Base-by-base conservation (phyloP, 2,888 invertebrate species). In the Leptinotarsa tumamoca region DNA sequence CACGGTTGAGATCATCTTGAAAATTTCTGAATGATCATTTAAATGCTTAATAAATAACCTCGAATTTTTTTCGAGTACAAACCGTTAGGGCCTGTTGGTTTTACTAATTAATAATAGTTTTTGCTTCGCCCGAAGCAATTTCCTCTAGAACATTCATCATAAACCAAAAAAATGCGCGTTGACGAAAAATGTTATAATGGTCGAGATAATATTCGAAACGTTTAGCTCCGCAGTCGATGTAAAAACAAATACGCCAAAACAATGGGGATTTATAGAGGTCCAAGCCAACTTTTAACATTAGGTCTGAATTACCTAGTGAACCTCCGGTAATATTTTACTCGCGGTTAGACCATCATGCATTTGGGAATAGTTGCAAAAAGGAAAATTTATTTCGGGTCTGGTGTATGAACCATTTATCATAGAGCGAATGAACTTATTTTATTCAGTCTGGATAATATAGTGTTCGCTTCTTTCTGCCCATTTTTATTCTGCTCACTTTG, bases 191-290 rank as follows among this genome's bases (percentile, higher is more conserved):
- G 43, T 33, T 14, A 69, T 43, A 54, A 69, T 69, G 56, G 52
- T 5, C 13, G 17, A 71, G 70, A 61, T 71, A 71, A 49, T 58
- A 71, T 71, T 71, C 61, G 61, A 61, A 71, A 56, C 58, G 56
- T 43, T 69, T 23, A 56, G 33, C 58, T 33, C 7, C 17, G 50
- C 23, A 61, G 70, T 71, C 70, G 61, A 71, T 71, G 61, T 61
- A 61, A 71, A 71, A 71, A 58, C 58, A 71, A 71, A 50, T 71
- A 61, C 70, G 61, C 70, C 70, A 71, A 71, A 71, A 71, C 70
- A 61, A 23, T 56, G 18, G 43, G 21, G 23, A 61, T 71, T 71
- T 71, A 71, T 71, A 49, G 66, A 70, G 70, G 63, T 56, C 49
- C 63, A 33, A 43, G n/a, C 63, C 63, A 63, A 63, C 63, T 63